phyloP scores from a whole-genome alignment of 2,888 invertebrate genomes.

The Acronicta psi region DNA sequence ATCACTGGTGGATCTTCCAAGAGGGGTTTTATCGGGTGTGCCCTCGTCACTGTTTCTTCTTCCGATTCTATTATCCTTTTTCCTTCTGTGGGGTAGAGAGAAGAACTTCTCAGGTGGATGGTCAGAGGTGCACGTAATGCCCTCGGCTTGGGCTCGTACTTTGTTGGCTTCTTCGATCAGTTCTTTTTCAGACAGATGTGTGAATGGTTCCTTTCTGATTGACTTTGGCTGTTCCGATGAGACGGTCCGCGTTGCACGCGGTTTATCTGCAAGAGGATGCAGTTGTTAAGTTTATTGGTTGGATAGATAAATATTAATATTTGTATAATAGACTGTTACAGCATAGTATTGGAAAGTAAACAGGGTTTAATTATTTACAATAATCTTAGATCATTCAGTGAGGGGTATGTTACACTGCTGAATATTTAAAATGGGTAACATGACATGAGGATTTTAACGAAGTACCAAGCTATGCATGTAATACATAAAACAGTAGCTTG shows the following conservation, averaged over 20 bases:
- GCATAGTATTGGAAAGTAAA: not conserved
- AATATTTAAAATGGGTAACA: too few relatives aligned
- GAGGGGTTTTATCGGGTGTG: conserved; percentile 75
- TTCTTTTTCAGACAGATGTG: conserved; percentile 92
- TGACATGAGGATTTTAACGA: too few relatives aligned
- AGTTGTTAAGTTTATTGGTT: conserved; percentile 8
- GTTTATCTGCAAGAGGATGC: conserved; percentile 79
- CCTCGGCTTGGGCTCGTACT: conserved; percentile 92
- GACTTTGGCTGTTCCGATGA: conserved; percentile 73
- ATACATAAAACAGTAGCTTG: too few relatives aligned
- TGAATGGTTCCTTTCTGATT: conserved; percentile 89
- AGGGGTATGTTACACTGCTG: too few relatives aligned
- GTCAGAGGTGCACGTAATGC: conserved; percentile 91
- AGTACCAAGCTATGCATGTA: not conserved
- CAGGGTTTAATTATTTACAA: too few relatives aligned
- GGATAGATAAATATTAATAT: too few relatives aligned
- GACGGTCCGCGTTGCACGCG: conserved; percentile 80
- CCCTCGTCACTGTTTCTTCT: conserved; percentile 89
- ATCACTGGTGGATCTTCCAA: conserved; percentile 90
- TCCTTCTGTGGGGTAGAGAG: conserved; percentile 91
- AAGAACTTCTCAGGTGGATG: conserved; percentile 91
- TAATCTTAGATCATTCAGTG: too few relatives aligned
- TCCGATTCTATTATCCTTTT: conserved; percentile 78
- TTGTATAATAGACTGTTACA: conserved; percentile 4
- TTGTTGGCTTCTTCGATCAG: conserved; percentile 93